Base-by-base conservation (phyloP, 2,888 invertebrate genomes). In the Trichopoda pennipes region DNA sequence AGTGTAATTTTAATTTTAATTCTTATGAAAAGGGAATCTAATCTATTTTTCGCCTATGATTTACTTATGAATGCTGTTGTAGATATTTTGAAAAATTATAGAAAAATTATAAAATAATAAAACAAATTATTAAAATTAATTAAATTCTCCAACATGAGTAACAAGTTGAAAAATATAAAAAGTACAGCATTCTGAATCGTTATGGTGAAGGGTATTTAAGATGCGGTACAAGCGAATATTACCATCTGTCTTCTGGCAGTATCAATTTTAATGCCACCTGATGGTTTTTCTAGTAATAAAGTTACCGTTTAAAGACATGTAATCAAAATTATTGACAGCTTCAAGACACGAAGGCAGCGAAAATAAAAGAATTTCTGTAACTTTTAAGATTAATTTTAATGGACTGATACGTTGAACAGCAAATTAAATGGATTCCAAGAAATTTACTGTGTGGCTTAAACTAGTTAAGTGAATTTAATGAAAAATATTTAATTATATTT, bases 281-380 rank as follows among this genome's bases (percentile, higher is more conserved):
- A 70, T 49, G 76, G 35, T 69, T 53, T 47, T 44, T 3, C 19
- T 42, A 61, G 72, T 64, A 80, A 66, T 80, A 66, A 76, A 80
- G 19, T 64, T 21, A 49, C 77, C 56, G 32, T 70, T 70, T 70
- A 70, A 49, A 63, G 70, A 17, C 70, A 70, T 76, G 16, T 55
- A 81, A 76, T 81, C 75, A 81, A 81, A 76, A 42, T 81, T 76
- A 76, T 76, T 81, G 72, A 81, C 80, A 81, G 66, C 55, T 58
- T 76, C 55, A 77, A 77, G 28, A 63, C 70, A 4, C 19, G 38
- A 49, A 38, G 23, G 38, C 51, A 38, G 47, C 38, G 3, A 56
- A 49, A 47, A 28, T 58, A 28, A 38, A 66, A 51, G 44, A 74
- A 68, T 56, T 75, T 56, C 35, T 38, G 49, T 49, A 38, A 56